These are phyloP conservation scores for Setipinna tenuifilis DNA, from an alignment of 2,797 vertebrate genomes.

Conservation along the genomic window DNA sequence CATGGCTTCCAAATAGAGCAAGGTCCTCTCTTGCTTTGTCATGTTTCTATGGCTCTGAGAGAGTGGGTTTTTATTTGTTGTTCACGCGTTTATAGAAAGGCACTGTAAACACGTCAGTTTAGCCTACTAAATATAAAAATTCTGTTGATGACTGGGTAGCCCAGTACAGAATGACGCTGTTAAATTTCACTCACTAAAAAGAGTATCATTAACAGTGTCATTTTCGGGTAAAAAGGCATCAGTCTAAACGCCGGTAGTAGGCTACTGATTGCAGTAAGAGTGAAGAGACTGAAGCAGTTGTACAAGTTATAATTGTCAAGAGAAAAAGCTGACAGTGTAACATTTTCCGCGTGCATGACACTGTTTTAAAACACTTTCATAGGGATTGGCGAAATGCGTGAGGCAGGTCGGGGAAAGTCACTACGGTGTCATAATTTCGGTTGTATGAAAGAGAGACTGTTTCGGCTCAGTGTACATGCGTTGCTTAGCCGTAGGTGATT, in stretches of 20 bases:
- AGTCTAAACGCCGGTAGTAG: not conserved
- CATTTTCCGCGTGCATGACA: not conserved
- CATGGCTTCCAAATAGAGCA: constrained; percentile 8
- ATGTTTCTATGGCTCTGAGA: not conserved
- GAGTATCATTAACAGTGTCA: not conserved
- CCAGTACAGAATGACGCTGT: not conserved
- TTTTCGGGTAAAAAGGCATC: not conserved
- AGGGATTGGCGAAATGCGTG: not conserved
- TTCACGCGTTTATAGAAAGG: not conserved
- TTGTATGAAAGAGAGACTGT: not conserved
- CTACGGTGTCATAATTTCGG: not conserved
- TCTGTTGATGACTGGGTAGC: not conserved
- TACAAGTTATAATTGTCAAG: not conserved
- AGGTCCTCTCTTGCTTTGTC: not conserved
- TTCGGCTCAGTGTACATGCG: not conserved
- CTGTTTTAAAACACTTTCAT: not conserved
- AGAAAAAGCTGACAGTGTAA: not conserved
- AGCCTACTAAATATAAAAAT: not conserved
- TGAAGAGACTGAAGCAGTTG: not conserved
- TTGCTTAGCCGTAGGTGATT: not conserved
- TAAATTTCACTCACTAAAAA: not conserved
- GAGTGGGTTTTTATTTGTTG: not conserved
- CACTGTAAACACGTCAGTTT: not conserved
- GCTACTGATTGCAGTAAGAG: not conserved
- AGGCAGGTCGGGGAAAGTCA: not conserved